Percentiles rank a stretch among this genome's conserved stretches.
These are phyloP conservation scores for Caloenas nicobarica DNA, from an alignment of 2,113 vertebrate genomes.

Conservation along the genomic window DNA sequence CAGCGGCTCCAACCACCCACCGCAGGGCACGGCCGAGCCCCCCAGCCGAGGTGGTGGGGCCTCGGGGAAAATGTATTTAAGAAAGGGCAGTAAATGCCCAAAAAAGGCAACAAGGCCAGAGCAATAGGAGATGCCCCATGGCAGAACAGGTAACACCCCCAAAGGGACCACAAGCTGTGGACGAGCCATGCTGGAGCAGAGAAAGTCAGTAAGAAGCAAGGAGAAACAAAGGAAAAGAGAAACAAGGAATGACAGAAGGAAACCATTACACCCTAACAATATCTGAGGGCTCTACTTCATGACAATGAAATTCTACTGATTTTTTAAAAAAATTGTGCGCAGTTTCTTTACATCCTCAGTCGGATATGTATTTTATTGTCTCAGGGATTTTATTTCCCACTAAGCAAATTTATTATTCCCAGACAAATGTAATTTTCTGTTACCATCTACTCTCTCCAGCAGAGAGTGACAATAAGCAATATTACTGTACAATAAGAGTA, in stretches of 20 bases:
- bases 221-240: background rate
- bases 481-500: background rate
- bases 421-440: background rate
- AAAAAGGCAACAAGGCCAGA: background rate
- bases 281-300: background rate
- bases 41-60: rapidly evolving
- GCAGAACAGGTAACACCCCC: background rate
- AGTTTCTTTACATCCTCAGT: background rate
- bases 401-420: background rate
- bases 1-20: background rate
- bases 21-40: rapidly evolving
- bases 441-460: background rate
- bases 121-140: background rate
- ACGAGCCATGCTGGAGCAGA: background rate
- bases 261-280: background rate
- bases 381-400: background rate
- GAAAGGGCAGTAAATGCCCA: background rate
- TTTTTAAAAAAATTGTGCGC: background rate
- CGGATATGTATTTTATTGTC: background rate
- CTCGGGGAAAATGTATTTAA: rapidly evolving
- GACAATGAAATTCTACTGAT: background rate
- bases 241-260: background rate
- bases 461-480: background rate
- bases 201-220: background rate
- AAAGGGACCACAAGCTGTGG: rapidly evolving